Evolutionary conservation across 2,888 invertebrate genomes (phyloP).

Genomic region (Aethes cnicana): DNA sequence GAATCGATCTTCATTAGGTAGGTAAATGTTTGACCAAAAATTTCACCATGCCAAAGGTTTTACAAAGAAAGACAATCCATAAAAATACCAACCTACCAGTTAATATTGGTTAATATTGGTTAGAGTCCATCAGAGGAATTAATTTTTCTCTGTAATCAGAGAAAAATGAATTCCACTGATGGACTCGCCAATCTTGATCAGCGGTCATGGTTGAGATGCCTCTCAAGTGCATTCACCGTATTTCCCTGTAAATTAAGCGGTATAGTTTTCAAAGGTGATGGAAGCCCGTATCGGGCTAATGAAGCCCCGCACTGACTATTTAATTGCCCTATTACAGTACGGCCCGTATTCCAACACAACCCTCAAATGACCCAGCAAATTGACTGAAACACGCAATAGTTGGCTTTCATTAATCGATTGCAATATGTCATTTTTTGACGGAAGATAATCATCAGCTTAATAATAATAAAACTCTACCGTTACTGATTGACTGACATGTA

Average conservation of each 20-base stretch:
- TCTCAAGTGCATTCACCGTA: background rate
- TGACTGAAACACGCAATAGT: slow-evolving; percentile 74
- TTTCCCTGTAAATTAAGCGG: slow-evolving; percentile 10
- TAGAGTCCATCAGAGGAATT: too few relatives aligned
- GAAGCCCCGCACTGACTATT: slow-evolving; percentile 70
- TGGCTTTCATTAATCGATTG: slow-evolving; percentile 44
- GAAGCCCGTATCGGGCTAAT: slow-evolving; percentile 50
- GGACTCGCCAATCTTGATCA: too few relatives aligned
- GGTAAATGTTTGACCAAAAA: too few relatives aligned
- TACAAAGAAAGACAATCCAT: too few relatives aligned
- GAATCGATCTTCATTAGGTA: too few relatives aligned
- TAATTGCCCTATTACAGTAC: slow-evolving; percentile 65
- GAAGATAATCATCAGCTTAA: slow-evolving; percentile 8
- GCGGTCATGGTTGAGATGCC: background rate
- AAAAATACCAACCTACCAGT: too few relatives aligned
- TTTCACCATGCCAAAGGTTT: too few relatives aligned
- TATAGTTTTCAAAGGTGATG: slow-evolving; percentile 37
- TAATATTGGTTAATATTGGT: too few relatives aligned
- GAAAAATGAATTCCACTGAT: too few relatives aligned
- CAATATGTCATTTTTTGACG: slow-evolving; percentile 24
- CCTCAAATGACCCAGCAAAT: slow-evolving; percentile 76
- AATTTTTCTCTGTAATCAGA: too few relatives aligned
- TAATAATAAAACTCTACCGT: slow-evolving; percentile 9
- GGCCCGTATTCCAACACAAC: slow-evolving; percentile 66
- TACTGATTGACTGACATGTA: too few relatives aligned